Conservation (phyloP, 2,888 invertebrate genomes). For the Drosophila histrio region DNA sequence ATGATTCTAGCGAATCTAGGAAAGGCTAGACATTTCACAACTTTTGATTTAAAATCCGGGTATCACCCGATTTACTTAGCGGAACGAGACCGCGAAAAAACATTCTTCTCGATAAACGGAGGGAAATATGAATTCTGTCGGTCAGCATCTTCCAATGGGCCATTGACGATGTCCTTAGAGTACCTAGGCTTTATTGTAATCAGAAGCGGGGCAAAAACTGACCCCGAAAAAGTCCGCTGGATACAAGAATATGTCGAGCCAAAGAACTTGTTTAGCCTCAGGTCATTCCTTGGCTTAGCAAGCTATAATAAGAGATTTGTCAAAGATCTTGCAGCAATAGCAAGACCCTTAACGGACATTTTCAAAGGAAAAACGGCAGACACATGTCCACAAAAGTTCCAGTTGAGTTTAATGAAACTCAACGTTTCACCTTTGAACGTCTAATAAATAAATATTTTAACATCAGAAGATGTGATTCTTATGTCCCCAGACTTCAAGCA, state of each 20-base stretch:
- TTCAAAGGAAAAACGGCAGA: conserved; percentile 1
- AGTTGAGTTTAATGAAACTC: background rate
- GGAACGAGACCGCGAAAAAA: background rate
- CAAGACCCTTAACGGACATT: background rate
- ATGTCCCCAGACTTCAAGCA: conserved; percentile 6
- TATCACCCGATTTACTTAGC: background rate
- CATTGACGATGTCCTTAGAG: background rate
- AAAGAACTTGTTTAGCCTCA: background rate
- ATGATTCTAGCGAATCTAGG: background rate
- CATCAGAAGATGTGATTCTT: conserved; percentile 1
- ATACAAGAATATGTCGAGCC: background rate
- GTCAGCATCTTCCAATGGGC: background rate
- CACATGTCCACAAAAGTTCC: background rate
- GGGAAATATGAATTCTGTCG: background rate
- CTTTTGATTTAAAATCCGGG: background rate
- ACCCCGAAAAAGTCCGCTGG: background rate
- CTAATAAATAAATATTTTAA: background rate
- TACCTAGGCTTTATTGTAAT: background rate
- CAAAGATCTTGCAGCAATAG: background rate
- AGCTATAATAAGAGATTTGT: background rate
- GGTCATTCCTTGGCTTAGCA: background rate
- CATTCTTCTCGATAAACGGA: background rate
- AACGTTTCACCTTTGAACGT: background rate
- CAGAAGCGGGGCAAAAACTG: background rate
- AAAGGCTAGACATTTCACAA: background rate